Conservation (phyloP, 1,140 invertebrate species). For the Drosophila rhopaloa region DNA sequence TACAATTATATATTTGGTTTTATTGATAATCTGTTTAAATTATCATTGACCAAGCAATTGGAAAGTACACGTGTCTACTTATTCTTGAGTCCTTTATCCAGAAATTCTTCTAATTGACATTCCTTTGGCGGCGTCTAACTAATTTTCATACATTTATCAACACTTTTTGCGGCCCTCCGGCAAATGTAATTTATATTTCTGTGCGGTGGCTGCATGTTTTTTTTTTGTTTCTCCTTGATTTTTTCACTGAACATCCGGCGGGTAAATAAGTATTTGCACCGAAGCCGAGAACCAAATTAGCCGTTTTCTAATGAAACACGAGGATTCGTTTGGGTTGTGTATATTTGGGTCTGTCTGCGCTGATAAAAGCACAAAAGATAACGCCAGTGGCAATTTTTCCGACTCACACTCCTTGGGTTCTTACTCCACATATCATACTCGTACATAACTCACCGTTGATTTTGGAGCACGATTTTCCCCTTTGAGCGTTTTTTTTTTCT, state of each 20-base stretch:
- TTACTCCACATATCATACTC: conserved; percentile 22
- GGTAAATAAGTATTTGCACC: conserved; percentile 32
- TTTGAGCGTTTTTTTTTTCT: conserved; percentile 15
- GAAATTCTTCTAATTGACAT: conserved; percentile 24
- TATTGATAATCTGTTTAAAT: no score
- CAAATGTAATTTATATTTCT: conserved; percentile 51
- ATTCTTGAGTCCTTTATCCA: not conserved
- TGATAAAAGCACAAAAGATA: conserved; percentile 69
- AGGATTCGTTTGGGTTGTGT: conserved; percentile 19
- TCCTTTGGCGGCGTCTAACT: conserved; percentile 14
- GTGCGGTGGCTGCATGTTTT: conserved; percentile 2
- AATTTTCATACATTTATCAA: conserved; percentile 56
- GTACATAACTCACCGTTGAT: conserved; percentile 46
- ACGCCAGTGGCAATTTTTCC: conserved; percentile 49
- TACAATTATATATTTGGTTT: no score
- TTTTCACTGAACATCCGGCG: conserved; percentile 39
- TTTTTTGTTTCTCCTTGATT: conserved; percentile 26
- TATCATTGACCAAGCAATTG: no score
- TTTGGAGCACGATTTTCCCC: conserved; percentile 34
- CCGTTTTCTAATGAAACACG: conserved; percentile 55
- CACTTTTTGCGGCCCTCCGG: conserved; percentile 39
- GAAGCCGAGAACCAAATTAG: conserved; percentile 45
- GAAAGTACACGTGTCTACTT: not conserved
- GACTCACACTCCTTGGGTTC: not conserved
- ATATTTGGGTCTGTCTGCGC: conserved; percentile 40